Percentiles rank a stretch among this genome's conserved stretches.
Evolutionary conservation across 2,888 invertebrate species (phyloP).

Genomic region (Drosophila kambysellisi): DNA sequence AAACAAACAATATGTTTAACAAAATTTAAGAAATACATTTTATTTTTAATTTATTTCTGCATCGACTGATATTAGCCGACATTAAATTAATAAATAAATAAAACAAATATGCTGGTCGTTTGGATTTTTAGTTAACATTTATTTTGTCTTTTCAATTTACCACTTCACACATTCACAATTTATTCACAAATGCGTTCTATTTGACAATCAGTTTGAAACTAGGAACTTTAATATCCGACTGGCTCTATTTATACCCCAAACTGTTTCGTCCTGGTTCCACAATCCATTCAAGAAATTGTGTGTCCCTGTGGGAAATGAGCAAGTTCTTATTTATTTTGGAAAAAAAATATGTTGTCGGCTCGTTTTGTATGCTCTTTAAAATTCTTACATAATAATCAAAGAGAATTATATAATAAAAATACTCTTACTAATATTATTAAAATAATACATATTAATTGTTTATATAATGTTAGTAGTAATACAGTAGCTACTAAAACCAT

Average conservation of each 20-base stretch:
- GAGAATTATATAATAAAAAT: not conserved
- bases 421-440: not conserved
- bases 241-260: conserved; percentile 65
- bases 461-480: not conserved
- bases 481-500: not conserved
- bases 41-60: not conserved
- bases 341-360: rapidly evolving
- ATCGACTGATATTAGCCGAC: not conserved
- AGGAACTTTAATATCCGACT: conserved; percentile 10
- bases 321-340: not conserved
- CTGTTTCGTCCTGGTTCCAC: conserved; percentile 12
- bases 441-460: not conserved
- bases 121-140: not conserved
- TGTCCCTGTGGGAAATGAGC: conserved; percentile 5
- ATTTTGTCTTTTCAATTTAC: conserved; percentile 5
- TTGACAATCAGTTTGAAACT: conserved; percentile 47
- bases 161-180: conserved; percentile 21
- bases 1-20: no score
- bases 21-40: no score
- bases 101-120: not conserved
- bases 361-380: conserved; percentile 9
- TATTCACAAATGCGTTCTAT: conserved; percentile 13
- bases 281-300: conserved; percentile 29
- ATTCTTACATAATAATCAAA: not conserved
- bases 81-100: not conserved